Evolutionary conservation across 2,888 invertebrate species (phyloP), one percentile per base, ranked within the genome.

Genomic region (Germaria angustata): DNA sequence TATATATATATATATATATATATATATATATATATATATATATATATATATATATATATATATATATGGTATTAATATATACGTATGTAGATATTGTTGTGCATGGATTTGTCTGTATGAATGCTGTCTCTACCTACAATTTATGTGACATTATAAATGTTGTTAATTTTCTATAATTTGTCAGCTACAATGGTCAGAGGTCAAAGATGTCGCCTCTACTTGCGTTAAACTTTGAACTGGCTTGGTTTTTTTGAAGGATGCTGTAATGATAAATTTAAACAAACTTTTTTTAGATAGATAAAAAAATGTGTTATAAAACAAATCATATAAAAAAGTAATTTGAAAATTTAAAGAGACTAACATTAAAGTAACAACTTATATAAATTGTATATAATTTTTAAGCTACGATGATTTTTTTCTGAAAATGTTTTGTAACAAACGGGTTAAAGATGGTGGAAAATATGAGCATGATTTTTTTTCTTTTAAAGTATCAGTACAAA

Each of bases 91-190:
- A 41, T 20, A 8, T 22, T n/a, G n/a, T n/a, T 6, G 6, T 28
- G 28, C 28, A 28, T 69, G 17, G 15, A 5, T 57, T 20, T 28
- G 2, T n/a, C 2, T 44, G 17, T 24, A 13, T 17, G 7, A 22
- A 49, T 41, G 32, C 5, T 39, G 51, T 68, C 41, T 51, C 39
- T 22, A 44, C 36, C 11, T 59, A 39, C 49, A 22, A 41, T 49
- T 55, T 51, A 13, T 39, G 32, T 72, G 53, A 55, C 66, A 59
- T 59, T 66, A 75, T 75, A 75, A 78, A 75, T 78, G 73, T 73
- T 65, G 79, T 82, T 79, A 71, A 79, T 82, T 75, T 66, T 79
- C 36, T 75, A 69, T 71, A 75, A 82, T 79, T 79, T 82, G 69
- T 82, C 82, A 82, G 71, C 59, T 57, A 22, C 59, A 75, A 75